Evolutionary conservation across 2,888 invertebrate species (phyloP).

Genomic region (Lasioglossum villosulum): DNA sequence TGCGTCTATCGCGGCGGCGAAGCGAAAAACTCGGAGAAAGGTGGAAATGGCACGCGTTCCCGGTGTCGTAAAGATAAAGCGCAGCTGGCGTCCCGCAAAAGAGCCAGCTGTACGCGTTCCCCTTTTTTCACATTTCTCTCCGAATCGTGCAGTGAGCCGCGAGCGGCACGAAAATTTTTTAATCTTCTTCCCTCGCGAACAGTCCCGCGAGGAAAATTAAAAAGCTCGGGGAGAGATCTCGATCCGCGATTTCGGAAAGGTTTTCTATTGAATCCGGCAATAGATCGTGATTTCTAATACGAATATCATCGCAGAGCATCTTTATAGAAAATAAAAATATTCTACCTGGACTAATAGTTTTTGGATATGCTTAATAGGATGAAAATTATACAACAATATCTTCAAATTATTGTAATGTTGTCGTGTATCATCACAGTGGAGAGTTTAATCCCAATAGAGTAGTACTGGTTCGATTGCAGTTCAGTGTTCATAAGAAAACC

Average conservation of each 20-base stretch:
- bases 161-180: slow-evolving; percentile 23
- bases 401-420: not conserved
- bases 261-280: not conserved
- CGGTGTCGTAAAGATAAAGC: slow-evolving; percentile 70
- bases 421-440: not conserved
- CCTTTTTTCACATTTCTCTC: slow-evolving; percentile 28
- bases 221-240: not conserved
- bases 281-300: not conserved
- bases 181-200: slow-evolving; percentile 12
- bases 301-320: not conserved
- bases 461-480: too few species aligned
- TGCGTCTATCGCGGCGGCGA: slow-evolving; percentile 45
- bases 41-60: slow-evolving; percentile 58
- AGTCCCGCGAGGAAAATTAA: not conserved
- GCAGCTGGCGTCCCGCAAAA: slow-evolving; percentile 63
- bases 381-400: not conserved
- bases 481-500: not conserved
- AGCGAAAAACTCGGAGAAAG: slow-evolving; percentile 36
- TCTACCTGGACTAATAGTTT: not conserved
- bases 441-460: too few species aligned
- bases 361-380: not conserved
- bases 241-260: not conserved
- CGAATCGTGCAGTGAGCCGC: slow-evolving; percentile 16
- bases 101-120: slow-evolving; percentile 47
- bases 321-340: not conserved